Evolutionary conservation across 2,888 invertebrate species (phyloP), one percentile per base, ranked within the genome.

Genomic region (Andrena hattorfiana): DNA sequence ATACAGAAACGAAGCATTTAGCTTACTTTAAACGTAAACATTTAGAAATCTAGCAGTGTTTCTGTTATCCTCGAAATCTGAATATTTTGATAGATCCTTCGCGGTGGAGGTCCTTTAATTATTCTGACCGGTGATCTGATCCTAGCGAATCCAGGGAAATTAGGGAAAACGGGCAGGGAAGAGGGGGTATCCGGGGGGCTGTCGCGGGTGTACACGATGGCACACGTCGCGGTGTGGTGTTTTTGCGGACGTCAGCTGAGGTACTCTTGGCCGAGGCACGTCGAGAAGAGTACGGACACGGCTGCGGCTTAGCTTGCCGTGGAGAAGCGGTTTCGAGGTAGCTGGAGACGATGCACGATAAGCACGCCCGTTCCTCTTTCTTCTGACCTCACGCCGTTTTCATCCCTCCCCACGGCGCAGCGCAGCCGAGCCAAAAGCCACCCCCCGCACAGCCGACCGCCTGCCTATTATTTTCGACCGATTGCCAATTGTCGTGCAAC

Each of bases 331-430:
- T 74, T 81, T 83, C 86, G 87, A 85, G 85, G 84, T 87, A 91
- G 90, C 88, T 92, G 86, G 90, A 83, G 92, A 92, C 93, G 93
- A 93, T 94, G 93, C 93, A 91, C 92, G 94, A 94, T 94, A 94
- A 94, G 94, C 93, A 94, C 94, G 93, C 92, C 92, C 91, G 91
- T 89, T 89, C 92, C 90, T 91, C 91, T 92, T 92, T 91, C 90
- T 89, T 88, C 84, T 87, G 89, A 90, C 89, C 90, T 90, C 84
- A 83, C 71, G 77, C 74, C 83, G 71, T 81, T 83, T 82, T 70
- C 64, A 81, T 69, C 77, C 66, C 72, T 62, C 51, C 77, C 66
- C 72, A 54, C 51, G 70, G 20, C 70, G 70, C 67, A 59, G 35
- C 78, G 77, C 74, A 51, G 56, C 63, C 85, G 62, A 77, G 66